A percentile compares a stretch with the other conserved stretches of the same genome.
Conservation (phyloP, 2,797 vertebrate species). For the Pygocentrus nattereri region DNA sequence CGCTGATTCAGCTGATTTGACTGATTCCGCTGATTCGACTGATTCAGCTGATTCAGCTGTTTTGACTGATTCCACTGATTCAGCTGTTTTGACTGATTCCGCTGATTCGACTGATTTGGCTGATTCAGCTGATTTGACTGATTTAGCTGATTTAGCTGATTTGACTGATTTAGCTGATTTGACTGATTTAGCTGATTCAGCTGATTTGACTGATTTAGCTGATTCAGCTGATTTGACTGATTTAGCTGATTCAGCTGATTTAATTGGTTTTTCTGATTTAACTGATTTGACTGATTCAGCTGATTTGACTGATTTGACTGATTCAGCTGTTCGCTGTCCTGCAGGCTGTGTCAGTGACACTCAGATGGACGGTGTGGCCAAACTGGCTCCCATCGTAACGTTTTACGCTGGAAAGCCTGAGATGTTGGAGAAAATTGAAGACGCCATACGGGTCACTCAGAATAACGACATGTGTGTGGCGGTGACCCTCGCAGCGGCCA, state of each 20-base stretch:
- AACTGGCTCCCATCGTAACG: conserved; percentile 76
- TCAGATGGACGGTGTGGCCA: conserved; percentile 78
- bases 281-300: too few relatives aligned
- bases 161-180: too few relatives aligned
- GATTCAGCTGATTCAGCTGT: not conserved
- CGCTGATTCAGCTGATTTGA: too few relatives aligned
- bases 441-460: conserved; percentile 73
- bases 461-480: conserved; percentile 77
- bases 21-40: too few relatives aligned
- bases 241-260: not conserved
- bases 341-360: conserved; percentile 74
- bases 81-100: too few relatives aligned
- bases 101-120: too few relatives aligned
- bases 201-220: too few relatives aligned
- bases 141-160: too few relatives aligned
- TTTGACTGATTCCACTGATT: too few relatives aligned
- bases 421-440: conserved; percentile 79
- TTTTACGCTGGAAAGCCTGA: conserved; percentile 73
- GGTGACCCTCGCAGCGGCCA: conserved; percentile 76
- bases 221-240: too few relatives aligned
- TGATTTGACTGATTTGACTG: too few relatives aligned
- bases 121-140: not conserved
- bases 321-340: not conserved
- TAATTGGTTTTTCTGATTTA: too few relatives aligned
- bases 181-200: not conserved